Conservation (phyloP, 2,797 vertebrate species). For the Emydoidea blandingii region DNA sequence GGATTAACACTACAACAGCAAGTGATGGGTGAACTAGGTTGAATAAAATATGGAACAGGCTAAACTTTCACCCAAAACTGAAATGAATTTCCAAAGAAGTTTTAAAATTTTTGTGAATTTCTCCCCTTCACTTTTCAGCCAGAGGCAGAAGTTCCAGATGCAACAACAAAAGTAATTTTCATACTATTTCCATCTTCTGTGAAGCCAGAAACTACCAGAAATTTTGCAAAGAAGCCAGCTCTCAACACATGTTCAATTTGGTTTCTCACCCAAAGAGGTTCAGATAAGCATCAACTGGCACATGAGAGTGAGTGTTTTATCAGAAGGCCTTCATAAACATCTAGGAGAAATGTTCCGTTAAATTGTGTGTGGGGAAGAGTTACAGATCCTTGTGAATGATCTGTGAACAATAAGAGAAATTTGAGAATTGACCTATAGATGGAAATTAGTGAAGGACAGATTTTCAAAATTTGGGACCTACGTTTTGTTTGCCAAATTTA, state of each 20-base stretch:
- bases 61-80: neutral
- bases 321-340: neutral
- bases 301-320: neutral
- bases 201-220: neutral
- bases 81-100: slow-evolving; percentile 31
- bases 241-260: neutral
- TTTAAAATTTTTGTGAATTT: slow-evolving; percentile 20
- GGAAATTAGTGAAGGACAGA: neutral
- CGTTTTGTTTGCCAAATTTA: neutral
- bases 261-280: slow-evolving; percentile 31
- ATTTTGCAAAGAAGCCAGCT: slow-evolving; percentile 42
- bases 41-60: neutral
- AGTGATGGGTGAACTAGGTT: slow-evolving; percentile 27
- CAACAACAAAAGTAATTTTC: slow-evolving; percentile 37
- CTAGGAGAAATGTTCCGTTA: slow-evolving; percentile 9
- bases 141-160: slow-evolving; percentile 39
- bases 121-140: slow-evolving; percentile 49
- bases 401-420: neutral
- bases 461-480: neutral
- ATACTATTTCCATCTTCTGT: neutral
- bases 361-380: neutral
- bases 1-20: neutral
- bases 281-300: slow-evolving; percentile 45
- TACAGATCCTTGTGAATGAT: neutral
- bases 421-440: neutral